Base-by-base conservation (phyloP, 1,140 invertebrate species). In the Musca domestica region DNA sequence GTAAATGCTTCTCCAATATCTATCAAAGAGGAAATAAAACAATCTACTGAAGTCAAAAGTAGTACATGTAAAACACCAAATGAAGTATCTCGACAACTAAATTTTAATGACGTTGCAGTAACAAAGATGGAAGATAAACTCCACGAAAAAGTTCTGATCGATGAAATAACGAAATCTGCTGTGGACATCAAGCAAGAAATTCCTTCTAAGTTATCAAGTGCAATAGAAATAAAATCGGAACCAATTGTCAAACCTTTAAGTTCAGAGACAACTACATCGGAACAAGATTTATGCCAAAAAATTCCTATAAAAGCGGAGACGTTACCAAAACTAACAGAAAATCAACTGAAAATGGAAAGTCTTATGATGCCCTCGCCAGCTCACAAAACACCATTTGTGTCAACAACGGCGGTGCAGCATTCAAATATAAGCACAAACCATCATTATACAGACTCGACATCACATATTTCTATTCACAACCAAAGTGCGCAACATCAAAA, bases 31-130 rank as follows among this genome's bases (percentile, higher is more conserved):
- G 61, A 61, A 22, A 64, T 46, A 12, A 67, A 15, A 41, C 14
- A 20, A 23, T 34, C 5, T 12, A 20, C 20, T 27, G 25, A 49
- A 27, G 20, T 30, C 14, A 48, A 19, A 23, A 27, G 14, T 17
- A 1, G 12, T 5, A 46, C 15, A 3, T 9, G 22, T 20, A 81
- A 79, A 51, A 76, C 74, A 17, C 77, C 77, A 4, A 75, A 81
- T 0, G 77, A 81, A 64, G 74, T 81, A 10, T 72, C 79, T 25
- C 70, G 79, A 27, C 76, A 79, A 56, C 65, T 81, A 9, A 72
- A 72, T 66, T 81, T 81, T 51, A 68, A 41, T 27, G 65, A n/a
- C 22, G 58, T 46, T 15, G n/a, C 64, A 14, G 69, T 71, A 69
- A 25, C 49, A 4, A 63, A 58, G 1, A 66, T 67, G 9, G 15